phyloP scores from a whole-genome alignment of 1,140 invertebrate species.

The Drosophila mauritiana region DNA sequence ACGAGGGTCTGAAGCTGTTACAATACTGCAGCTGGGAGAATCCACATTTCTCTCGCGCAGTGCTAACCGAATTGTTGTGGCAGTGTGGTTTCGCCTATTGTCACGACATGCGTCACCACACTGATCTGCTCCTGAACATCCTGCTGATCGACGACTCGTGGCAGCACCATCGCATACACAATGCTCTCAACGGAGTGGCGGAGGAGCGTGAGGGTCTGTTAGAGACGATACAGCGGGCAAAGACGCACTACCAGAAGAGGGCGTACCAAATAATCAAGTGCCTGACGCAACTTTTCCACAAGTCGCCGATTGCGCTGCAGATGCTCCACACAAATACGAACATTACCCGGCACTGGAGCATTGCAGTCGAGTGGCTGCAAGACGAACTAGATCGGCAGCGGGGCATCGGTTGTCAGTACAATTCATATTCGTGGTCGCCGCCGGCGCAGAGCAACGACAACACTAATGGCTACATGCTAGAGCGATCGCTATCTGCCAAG shows the following conservation, averaged over 20 bases:
- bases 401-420: constrained; percentile 88
- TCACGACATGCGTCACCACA: constrained; percentile 96
- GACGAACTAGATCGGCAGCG: constrained; percentile 93
- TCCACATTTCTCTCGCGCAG: constrained; percentile 94
- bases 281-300: constrained; percentile 95
- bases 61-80: constrained; percentile 96
- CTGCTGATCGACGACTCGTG: constrained; percentile 97
- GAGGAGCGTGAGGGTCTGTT: constrained; percentile 97
- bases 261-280: constrained; percentile 99
- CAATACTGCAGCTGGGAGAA: constrained; percentile 99
- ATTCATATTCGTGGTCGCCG: constrained; percentile 95
- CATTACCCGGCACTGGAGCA: constrained; percentile 93
- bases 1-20: constrained; percentile 94
- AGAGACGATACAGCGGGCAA: constrained; percentile 95
- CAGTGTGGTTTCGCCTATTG: constrained; percentile 97
- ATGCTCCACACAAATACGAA: constrained; percentile 91
- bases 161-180: constrained; percentile 96
- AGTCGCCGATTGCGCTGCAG: constrained; percentile 90
- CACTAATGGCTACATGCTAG: constrained; percentile 97
- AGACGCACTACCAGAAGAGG: constrained; percentile 97
- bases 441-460: constrained; percentile 97
- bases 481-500: constrained; percentile 96
- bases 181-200: constrained; percentile 95
- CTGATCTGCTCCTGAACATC: constrained; percentile 94
- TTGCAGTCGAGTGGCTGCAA: constrained; percentile 96